Evolutionary conservation across 2,888 invertebrate species (phyloP).

Genomic region (Cerceris rybyensis): DNA sequence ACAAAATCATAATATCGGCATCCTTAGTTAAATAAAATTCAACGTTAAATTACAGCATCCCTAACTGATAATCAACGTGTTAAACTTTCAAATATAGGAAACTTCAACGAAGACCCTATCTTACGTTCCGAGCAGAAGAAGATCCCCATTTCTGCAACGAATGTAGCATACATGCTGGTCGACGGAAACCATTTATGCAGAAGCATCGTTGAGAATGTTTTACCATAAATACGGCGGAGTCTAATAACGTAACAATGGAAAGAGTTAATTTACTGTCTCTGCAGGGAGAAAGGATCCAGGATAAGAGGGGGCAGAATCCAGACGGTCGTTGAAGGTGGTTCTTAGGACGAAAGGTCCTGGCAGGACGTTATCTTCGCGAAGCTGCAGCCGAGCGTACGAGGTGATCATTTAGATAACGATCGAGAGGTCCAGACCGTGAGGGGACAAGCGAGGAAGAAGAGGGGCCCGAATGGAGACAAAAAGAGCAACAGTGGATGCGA

Average conservation of each 20-base stretch:
- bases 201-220: slow-evolving; percentile 4
- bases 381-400: slow-evolving; percentile 47
- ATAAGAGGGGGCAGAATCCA: slow-evolving; percentile 43
- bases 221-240: slow-evolving; percentile 10
- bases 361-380: slow-evolving; percentile 52
- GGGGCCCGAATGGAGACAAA: slow-evolving; percentile 13
- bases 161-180: background rate
- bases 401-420: slow-evolving; percentile 70
- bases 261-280: slow-evolving; percentile 61
- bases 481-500: slow-evolving; percentile 21
- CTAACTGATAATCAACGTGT: too few species aligned
- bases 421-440: slow-evolving; percentile 42
- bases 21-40: too few species aligned
- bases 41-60: too few species aligned
- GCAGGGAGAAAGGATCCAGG: slow-evolving; percentile 36
- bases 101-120: background rate
- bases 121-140: background rate
- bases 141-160: background rate
- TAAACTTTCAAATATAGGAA: too few species aligned
- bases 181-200: background rate
- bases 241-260: slow-evolving; percentile 61
- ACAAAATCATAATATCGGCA: too few species aligned
- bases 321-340: slow-evolving; percentile 52
- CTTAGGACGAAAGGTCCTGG: slow-evolving; percentile 46
- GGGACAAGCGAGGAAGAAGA: slow-evolving; percentile 17